Conservation (phyloP, 2,113 vertebrate species). For the Coracopsis vasa region DNA sequence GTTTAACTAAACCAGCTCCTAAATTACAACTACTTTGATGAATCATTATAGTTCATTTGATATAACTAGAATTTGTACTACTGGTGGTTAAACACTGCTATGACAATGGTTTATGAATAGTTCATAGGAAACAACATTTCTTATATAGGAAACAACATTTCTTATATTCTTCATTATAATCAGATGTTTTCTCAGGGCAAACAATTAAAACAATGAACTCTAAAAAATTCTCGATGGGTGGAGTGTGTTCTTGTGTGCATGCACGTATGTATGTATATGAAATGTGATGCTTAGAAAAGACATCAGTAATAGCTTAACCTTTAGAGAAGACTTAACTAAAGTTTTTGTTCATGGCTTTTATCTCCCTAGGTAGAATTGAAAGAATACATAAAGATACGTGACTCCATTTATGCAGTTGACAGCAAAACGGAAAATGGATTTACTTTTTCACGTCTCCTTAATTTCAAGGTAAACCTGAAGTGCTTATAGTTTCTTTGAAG, state of each 20-base stretch:
- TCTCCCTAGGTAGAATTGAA: slow-evolving; percentile 86
- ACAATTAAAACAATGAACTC: background rate
- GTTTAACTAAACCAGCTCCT: background rate
- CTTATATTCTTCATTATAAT: background rate
- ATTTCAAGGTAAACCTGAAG: slow-evolving; percentile 79
- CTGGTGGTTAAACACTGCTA: background rate
- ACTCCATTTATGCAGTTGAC: slow-evolving; percentile 87
- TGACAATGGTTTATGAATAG: background rate
- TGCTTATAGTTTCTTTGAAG: background rate
- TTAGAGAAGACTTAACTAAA: background rate
- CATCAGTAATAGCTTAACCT: background rate
- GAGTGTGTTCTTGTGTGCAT: background rate
- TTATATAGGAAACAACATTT: background rate
- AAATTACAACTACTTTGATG: background rate
- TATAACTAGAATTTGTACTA: background rate
- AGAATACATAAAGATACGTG: slow-evolving; percentile 89
- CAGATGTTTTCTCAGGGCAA: background rate
- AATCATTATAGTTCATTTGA: background rate
- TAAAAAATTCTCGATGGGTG: background rate
- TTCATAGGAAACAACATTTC: background rate
- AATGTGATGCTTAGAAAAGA: background rate
- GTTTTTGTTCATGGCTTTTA: background rate
- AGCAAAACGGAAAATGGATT: slow-evolving; percentile 81
- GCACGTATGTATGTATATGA: background rate
- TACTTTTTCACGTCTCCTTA: slow-evolving; percentile 82